These are phyloP conservation scores for Ptilonorhynchus violaceus DNA, from an alignment of 2,113 vertebrate genomes.

Conservation along the genomic window DNA sequence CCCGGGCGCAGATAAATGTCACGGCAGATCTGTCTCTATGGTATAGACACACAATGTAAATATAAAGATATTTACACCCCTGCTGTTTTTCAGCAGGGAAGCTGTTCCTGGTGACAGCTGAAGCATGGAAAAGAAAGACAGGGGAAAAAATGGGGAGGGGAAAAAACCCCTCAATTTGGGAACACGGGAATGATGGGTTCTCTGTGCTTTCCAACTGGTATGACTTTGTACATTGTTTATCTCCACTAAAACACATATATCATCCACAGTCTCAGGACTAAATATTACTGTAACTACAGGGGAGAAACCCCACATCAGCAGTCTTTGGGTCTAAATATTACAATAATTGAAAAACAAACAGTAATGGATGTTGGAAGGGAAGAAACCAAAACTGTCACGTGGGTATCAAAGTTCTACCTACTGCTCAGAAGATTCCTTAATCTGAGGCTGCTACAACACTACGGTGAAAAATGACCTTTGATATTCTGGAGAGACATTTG, in stretches of 20 bases:
- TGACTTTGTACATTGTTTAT: background rate
- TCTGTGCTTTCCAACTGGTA: background rate
- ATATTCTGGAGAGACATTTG: background rate
- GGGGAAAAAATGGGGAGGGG: too few species aligned
- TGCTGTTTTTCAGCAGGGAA: conserved; percentile 7
- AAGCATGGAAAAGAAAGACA: background rate
- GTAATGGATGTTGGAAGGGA: background rate
- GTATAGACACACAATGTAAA: conserved; percentile 11
- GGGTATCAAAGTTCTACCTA: accelerated
- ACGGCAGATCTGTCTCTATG: background rate
- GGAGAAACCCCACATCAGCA: background rate
- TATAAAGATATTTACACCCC: conserved; percentile 3
- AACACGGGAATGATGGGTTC: background rate
- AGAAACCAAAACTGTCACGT: background rate
- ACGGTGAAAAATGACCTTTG: background rate
- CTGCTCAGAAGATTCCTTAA: background rate
- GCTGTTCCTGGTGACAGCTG: background rate
- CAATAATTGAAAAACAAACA: background rate
- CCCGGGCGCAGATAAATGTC: conserved; percentile 50
- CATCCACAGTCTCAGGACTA: background rate
- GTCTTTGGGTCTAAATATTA: background rate
- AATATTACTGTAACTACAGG: background rate
- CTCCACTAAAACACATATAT: background rate
- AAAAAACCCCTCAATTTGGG: background rate
- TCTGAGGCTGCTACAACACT: background rate